These are phyloP conservation scores for Nasonia longicornis DNA, from an alignment of 1,140 invertebrate species.

Conservation along the genomic window DNA sequence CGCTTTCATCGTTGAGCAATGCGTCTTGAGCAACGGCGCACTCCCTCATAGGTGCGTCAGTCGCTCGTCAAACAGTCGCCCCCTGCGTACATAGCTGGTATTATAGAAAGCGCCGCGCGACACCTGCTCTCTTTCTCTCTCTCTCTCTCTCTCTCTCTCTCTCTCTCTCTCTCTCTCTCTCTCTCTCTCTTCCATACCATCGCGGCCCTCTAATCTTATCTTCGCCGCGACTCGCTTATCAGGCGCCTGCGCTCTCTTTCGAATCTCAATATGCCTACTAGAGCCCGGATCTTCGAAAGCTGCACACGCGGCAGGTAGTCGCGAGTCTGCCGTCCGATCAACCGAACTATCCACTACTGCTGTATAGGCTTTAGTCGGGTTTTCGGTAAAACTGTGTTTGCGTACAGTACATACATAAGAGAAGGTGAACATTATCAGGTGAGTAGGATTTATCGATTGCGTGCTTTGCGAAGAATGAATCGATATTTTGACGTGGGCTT, in stretches of 20 bases:
- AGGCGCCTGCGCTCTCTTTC: neutral
- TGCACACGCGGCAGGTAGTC: neutral
- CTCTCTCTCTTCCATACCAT: no score
- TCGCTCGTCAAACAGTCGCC: neutral
- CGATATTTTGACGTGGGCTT: no score
- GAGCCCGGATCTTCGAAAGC: neutral
- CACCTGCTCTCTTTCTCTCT: neutral
- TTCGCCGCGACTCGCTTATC: neutral
- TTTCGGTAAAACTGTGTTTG: neutral
- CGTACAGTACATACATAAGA: no score
- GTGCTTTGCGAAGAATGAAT: neutral
- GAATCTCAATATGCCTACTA: neutral
- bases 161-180: no score
- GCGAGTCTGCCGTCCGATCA: neutral
- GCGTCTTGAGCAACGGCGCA: neutral
- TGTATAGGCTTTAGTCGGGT: neutral
- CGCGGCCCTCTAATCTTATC: neutral
- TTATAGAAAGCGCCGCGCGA: neutral
- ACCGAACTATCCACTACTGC: neutral
- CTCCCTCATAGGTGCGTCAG: neutral
- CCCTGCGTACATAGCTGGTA: neutral
- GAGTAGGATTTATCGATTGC: neutral
- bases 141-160: no score
- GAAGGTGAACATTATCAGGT: neutral
- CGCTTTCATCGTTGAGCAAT: neutral